Percentiles rank a stretch among this genome's conserved stretches.
These are phyloP conservation scores for Falco naumanni DNA, from an alignment of 2,797 vertebrate genomes.

Conservation along the genomic window DNA sequence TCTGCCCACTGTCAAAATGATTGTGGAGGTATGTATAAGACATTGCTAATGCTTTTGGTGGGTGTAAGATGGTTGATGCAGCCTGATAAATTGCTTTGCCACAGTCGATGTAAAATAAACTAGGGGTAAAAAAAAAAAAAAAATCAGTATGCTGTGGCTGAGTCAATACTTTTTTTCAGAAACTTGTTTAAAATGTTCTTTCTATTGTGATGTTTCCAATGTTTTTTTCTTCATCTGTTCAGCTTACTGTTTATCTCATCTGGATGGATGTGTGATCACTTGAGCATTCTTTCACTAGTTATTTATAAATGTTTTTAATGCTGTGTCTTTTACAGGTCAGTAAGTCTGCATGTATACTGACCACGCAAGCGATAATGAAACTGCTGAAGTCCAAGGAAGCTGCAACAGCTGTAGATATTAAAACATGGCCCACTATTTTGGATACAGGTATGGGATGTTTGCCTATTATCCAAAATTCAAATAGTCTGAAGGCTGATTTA, in stretches of 20 bases:
- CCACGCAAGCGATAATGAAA: constrained; percentile 94
- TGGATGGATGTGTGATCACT: neutral
- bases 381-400: constrained; percentile 96
- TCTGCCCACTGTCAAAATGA: constrained; percentile 97
- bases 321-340: constrained; percentile 84
- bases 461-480: neutral
- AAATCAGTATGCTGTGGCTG: neutral
- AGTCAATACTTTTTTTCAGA: neutral
- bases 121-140: neutral
- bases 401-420: constrained; percentile 89
- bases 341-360: constrained; percentile 93
- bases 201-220: neutral
- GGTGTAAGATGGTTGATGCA: neutral
- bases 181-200: neutral
- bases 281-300: neutral
- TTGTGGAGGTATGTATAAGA: constrained; percentile 87
- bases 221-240: neutral
- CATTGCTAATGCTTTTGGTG: neutral
- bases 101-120: neutral
- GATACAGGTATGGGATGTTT: constrained; percentile 85
- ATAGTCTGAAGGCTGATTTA: neutral
- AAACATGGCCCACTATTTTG: constrained; percentile 92
- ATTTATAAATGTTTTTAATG: neutral
- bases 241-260: neutral
- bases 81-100: neutral